phyloP scores from a whole-genome alignment of 2,797 vertebrate species.

The Caiman crocodilus region DNA sequence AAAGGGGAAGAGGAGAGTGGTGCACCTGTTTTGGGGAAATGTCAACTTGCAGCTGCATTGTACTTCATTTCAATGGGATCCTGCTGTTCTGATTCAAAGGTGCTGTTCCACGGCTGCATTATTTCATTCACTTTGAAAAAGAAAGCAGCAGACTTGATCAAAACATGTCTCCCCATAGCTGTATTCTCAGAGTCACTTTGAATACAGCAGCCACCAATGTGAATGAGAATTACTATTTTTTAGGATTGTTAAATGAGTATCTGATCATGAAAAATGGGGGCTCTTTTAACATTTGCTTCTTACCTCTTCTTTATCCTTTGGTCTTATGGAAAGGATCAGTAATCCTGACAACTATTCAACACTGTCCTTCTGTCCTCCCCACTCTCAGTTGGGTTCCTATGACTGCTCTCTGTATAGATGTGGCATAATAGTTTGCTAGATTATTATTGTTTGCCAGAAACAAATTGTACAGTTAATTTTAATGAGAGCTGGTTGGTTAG shows the following conservation, averaged over 20 bases:
- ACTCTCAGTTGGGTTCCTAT: neutral
- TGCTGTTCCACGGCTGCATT: constrained; percentile 52
- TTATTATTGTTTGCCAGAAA: constrained; percentile 3
- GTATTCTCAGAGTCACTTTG: constrained; percentile 56
- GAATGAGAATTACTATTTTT: constrained; percentile 64
- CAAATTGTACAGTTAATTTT: neutral
- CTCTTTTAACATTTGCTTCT: constrained; percentile 51
- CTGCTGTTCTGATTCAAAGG: constrained; percentile 69
- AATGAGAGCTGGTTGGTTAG: neutral
- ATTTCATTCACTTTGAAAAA: constrained; percentile 71
- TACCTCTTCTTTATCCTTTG: constrained; percentile 56
- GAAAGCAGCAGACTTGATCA: constrained; percentile 68
- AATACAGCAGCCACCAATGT: constrained; percentile 44
- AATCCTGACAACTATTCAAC: constrained; percentile 22
- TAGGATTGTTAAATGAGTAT: constrained; percentile 60
- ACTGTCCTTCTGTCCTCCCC: neutral
- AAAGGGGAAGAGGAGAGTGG: neutral
- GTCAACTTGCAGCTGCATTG: constrained; percentile 55
- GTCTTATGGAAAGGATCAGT: constrained; percentile 48
- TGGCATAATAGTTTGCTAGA: neutral
- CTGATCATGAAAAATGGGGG: constrained; percentile 56
- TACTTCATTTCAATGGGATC: constrained; percentile 49
- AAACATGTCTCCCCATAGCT: constrained; percentile 62
- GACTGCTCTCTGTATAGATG: constrained; percentile 15
- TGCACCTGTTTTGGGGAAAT: constrained; percentile 59